These are phyloP conservation scores for Sinocyclocheilus rhinocerous DNA, from an alignment of 2,113 vertebrate genomes.

Conservation along the genomic window DNA sequence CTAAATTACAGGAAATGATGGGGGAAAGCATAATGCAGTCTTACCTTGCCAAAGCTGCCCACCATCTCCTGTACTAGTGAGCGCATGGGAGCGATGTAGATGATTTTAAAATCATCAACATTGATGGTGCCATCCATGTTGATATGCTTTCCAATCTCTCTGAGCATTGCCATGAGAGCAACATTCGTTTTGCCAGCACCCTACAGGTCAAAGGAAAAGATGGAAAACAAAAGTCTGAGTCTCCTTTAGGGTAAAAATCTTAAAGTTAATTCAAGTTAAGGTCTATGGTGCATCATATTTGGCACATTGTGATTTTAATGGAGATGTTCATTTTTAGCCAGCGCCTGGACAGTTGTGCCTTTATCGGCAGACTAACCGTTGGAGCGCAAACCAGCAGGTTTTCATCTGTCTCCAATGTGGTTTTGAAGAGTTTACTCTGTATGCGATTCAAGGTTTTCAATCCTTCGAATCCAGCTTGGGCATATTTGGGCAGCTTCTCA, in stretches of 20 bases:
- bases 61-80: conserved; percentile 99
- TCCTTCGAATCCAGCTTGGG: conserved; percentile 94
- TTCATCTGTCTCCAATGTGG: conserved; percentile 88
- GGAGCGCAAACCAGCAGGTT: conserved; percentile 94
- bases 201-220: conserved; percentile 64
- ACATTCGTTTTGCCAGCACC: conserved; percentile 97
- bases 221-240: neutral
- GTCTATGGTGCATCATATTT: neutral
- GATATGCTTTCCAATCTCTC: conserved; percentile 98
- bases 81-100: conserved; percentile 96
- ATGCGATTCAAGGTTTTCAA: conserved; percentile 96
- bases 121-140: conserved; percentile 97
- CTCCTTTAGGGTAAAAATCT: neutral
- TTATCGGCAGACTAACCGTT: conserved; percentile 76
- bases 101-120: conserved; percentile 96
- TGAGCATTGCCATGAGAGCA: conserved; percentile 94
- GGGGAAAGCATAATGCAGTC: conserved; percentile 1
- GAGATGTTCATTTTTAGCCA: neutral
- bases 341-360: neutral
- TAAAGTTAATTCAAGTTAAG: neutral
- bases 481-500: conserved; percentile 95
- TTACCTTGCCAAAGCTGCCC: conserved; percentile 95
- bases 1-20: neutral
- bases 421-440: conserved; percentile 93
- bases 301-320: neutral